Evolutionary conservation across 2,888 invertebrate genomes (phyloP).

Genomic region (Cheilosia vulpina): DNA sequence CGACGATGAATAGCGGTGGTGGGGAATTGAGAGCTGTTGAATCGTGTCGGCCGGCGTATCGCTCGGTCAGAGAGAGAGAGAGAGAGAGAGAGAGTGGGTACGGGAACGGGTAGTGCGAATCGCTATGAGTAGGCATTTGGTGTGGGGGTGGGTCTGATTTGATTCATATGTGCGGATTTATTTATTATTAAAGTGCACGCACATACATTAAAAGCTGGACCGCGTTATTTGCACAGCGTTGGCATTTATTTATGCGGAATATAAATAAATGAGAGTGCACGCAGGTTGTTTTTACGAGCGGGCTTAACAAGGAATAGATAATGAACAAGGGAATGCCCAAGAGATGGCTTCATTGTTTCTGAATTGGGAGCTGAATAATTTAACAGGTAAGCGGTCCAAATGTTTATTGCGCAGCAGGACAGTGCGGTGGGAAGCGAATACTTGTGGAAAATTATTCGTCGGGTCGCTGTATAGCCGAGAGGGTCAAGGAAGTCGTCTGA

Average conservation of each 20-base stretch:
- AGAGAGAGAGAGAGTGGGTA: neutral
- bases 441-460: too few species aligned
- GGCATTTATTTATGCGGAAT: slow-evolving; percentile 52
- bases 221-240: slow-evolving; percentile 24
- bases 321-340: slow-evolving; percentile 22
- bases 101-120: neutral
- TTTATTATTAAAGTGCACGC: slow-evolving; percentile 64
- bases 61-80: neutral
- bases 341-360: slow-evolving; percentile 49
- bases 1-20: slow-evolving; percentile 38
- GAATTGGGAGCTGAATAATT: slow-evolving; percentile 56
- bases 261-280: slow-evolving; percentile 58
- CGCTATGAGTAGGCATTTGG: slow-evolving; percentile 7
- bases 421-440: too few species aligned
- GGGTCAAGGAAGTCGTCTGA: too few species aligned
- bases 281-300: slow-evolving; percentile 24
- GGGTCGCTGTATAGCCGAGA: too few species aligned
- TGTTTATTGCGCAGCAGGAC: neutral
- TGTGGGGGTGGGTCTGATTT: slow-evolving; percentile 41
- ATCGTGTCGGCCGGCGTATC: too few species aligned
- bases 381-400: slow-evolving; percentile 26
- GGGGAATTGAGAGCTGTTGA: neutral
- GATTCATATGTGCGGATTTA: slow-evolving; percentile 59
- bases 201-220: slow-evolving; percentile 38
- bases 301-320: slow-evolving; percentile 19